A percentile compares a stretch with the other conserved stretches of the same genome.
phyloP scores from a whole-genome alignment of 2,797 vertebrate species.

The Gephyroberyx darwinii region DNA sequence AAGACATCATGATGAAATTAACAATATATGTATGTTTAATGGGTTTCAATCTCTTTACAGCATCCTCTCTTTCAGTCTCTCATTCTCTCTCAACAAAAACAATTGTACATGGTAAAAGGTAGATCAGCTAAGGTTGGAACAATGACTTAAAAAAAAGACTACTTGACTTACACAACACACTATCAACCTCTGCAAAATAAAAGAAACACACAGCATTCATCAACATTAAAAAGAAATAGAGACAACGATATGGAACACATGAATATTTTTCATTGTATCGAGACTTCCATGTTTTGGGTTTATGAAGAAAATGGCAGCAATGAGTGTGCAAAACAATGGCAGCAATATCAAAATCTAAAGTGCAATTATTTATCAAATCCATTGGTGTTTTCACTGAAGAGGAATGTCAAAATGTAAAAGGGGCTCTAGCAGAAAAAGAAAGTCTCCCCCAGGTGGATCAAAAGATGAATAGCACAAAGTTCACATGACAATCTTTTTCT shows the following conservation, averaged over 20 bases:
- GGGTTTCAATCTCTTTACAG: slow-evolving; percentile 50
- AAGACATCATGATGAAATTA: slow-evolving; percentile 17
- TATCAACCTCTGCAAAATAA: slow-evolving; percentile 20
- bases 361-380: slow-evolving; percentile 67
- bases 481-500: slow-evolving; percentile 26
- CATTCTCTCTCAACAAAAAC: slow-evolving; percentile 31
- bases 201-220: slow-evolving; percentile 38
- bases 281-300: slow-evolving; percentile 25
- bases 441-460: slow-evolving; percentile 62
- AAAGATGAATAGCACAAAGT: slow-evolving; percentile 47
- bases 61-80: slow-evolving; percentile 55
- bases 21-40: slow-evolving; percentile 69
- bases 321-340: slow-evolving; percentile 71
- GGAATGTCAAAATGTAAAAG: slow-evolving; percentile 58
- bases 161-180: slow-evolving; percentile 32
- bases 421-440: slow-evolving; percentile 27
- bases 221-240: slow-evolving; percentile 41
- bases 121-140: slow-evolving; percentile 25
- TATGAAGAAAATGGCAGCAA: slow-evolving; percentile 13
- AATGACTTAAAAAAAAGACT: slow-evolving; percentile 44
- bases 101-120: slow-evolving; percentile 37
- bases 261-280: slow-evolving; percentile 1
- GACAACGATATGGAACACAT: slow-evolving; percentile 26
- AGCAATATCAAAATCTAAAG: slow-evolving; percentile 71
- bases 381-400: slow-evolving; percentile 50